These are phyloP conservation scores for Heliconius congener DNA, from an alignment of 1,140 invertebrate species.

Conservation along the genomic window DNA sequence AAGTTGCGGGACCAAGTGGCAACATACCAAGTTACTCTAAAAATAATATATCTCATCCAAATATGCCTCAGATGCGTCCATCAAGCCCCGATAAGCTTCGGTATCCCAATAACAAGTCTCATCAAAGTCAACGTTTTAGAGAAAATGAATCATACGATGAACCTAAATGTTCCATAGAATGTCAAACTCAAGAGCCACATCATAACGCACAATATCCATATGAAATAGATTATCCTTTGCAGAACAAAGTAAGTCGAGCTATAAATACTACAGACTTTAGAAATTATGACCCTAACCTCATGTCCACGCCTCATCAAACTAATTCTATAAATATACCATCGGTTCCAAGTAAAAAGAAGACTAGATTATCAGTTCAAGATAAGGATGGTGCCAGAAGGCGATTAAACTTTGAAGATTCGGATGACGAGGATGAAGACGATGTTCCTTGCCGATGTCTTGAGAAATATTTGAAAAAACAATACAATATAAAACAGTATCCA, in stretches of 20 bases:
- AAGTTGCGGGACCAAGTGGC: conserved; percentile 36
- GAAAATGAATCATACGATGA: background rate
- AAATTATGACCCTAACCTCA: background rate
- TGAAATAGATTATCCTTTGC: background rate
- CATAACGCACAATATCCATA: background rate
- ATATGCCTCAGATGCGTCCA: background rate
- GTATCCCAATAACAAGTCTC: background rate
- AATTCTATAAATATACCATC: background rate
- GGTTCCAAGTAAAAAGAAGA: conserved; percentile 8
- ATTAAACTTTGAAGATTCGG: conserved; percentile 19
- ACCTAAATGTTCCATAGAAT: conserved; percentile 16
- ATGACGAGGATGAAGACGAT: conserved; percentile 34
- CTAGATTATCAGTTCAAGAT: background rate
- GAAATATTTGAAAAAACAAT: conserved; percentile 23
- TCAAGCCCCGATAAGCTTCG: background rate
- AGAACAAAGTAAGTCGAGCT: conserved; percentile 8
- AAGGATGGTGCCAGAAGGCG: conserved; percentile 26
- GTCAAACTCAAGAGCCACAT: conserved; percentile 23
- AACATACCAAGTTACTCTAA: conserved; percentile 5
- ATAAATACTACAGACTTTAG: background rate
- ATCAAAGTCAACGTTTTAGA: background rate
- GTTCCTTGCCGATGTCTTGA: conserved; percentile 41
- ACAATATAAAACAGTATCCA: background rate
- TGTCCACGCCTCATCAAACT: background rate
- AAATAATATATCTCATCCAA: background rate